A percentile compares a stretch with the other conserved stretches of the same genome.
These are phyloP conservation scores for Brachyalestes nurse DNA, from an alignment of 2,797 vertebrate genomes.

Conservation along the genomic window DNA sequence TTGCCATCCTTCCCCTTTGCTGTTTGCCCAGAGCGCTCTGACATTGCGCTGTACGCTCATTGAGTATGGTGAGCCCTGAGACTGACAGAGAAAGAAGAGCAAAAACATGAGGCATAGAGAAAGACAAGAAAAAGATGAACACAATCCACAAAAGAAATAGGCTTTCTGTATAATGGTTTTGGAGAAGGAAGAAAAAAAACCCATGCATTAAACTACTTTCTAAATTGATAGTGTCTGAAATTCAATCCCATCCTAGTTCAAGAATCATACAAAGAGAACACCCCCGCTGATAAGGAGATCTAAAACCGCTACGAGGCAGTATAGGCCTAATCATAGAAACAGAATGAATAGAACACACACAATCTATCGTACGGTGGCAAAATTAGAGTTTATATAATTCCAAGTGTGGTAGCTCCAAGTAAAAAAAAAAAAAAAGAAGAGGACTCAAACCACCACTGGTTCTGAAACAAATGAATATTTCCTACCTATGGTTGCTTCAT, in stretches of 20 bases:
- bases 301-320: not conserved
- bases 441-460: not conserved
- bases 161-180: not conserved
- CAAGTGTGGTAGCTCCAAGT: not conserved
- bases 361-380: not conserved
- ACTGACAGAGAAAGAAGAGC: conserved; percentile 65
- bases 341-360: not conserved
- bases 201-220: not conserved
- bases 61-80: conserved; percentile 96
- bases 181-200: not conserved
- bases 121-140: not conserved
- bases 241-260: not conserved
- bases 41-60: conserved; percentile 99
- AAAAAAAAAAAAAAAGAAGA: no score
- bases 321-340: not conserved
- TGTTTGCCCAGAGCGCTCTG: conserved; percentile 99
- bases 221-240: conserved; percentile 9
- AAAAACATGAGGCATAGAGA: conserved; percentile 34
- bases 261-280: not conserved
- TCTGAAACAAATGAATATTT: not conserved
- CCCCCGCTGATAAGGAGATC: not conserved
- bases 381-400: not conserved
- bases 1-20: conserved; percentile 99
- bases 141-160: not conserved
- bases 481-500: not conserved